These are phyloP conservation scores for Sphenodon punctatus DNA, from an alignment of 2,797 vertebrate genomes.

Conservation along the genomic window DNA sequence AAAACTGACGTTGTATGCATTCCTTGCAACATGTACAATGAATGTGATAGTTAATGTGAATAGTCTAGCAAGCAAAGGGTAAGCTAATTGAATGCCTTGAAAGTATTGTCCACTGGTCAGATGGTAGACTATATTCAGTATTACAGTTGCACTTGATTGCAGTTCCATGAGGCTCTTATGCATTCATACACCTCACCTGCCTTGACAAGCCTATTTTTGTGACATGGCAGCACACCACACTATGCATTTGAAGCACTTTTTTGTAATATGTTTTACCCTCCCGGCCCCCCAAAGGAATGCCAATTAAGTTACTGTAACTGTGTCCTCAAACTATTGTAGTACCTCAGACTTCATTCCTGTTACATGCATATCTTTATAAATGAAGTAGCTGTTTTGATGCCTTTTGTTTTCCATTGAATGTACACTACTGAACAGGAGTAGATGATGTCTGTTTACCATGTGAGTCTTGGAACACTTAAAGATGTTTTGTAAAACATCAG, in stretches of 20 bases:
- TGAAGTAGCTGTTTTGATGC: slow-evolving; percentile 79
- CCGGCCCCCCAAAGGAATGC: slow-evolving; percentile 76
- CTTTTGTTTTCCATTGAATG: slow-evolving; percentile 86
- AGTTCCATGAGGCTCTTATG: slow-evolving; percentile 86
- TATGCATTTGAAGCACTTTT: slow-evolving; percentile 92
- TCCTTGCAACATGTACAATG: slow-evolving; percentile 73
- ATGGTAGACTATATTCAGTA: slow-evolving; percentile 79
- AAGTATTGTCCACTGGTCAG: slow-evolving; percentile 80
- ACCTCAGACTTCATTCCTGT: slow-evolving; percentile 85
- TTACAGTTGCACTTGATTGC: slow-evolving; percentile 84
- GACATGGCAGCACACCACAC: slow-evolving; percentile 83
- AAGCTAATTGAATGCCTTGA: slow-evolving; percentile 82
- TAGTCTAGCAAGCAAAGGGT: slow-evolving; percentile 78
- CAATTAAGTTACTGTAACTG: slow-evolving; percentile 82
- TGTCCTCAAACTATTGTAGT: slow-evolving; percentile 80
- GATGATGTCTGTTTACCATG: slow-evolving; percentile 81
- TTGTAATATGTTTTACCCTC: slow-evolving; percentile 78
- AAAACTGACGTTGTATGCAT: slow-evolving; percentile 74
- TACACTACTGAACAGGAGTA: slow-evolving; percentile 83
- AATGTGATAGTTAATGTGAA: slow-evolving; percentile 79
- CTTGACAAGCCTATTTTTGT: slow-evolving; percentile 81
- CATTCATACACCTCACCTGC: slow-evolving; percentile 86
- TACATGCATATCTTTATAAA: slow-evolving; percentile 78
- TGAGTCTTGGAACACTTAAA: slow-evolving; percentile 85
- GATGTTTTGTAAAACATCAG: slow-evolving; percentile 77